Evolutionary conservation across 1,140 invertebrate species (phyloP), one percentile per base, ranked within the genome.

Genomic region (Caenorhabditis latens): DNA sequence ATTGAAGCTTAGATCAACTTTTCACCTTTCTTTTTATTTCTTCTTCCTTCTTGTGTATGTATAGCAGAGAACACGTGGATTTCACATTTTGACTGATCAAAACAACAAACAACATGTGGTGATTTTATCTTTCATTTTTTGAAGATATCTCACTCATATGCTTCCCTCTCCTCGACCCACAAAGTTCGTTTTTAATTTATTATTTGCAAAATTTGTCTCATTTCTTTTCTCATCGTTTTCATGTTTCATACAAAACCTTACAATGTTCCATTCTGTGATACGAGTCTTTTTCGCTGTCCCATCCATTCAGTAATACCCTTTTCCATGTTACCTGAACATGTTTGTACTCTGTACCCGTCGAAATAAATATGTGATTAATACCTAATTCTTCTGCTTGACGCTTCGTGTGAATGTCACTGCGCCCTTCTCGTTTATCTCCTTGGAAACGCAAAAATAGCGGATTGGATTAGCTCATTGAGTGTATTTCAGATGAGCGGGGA

Each of bases 361-460:
- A 79, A 79, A 50, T 48, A 79, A 79, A 79, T 6, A 79, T 79
- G 67, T 79, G 71, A 24, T 50, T 21, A 19, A 32, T 32, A n/a
- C 9, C n/a, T 16, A 32, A 11, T 24, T 50, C 11, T 7, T 24
- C 8, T 50, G 4, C n/a, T 48, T 13, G n/a, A 43, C 65, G 14
- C 42, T 46, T 50, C 21, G 46, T 79, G 71, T 79, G n/a, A 79
- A 79, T 50, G 71, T 48, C 71, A 79, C 46, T 79, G 71, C 71
- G 46, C 46, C n/a, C 11, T 5, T 21, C 21, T n/a, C 71, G 71
- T 79, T 43, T 79, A 79, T 79, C 71, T 79, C 71, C 71, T 79
- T 79, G 71, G 71, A 24, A 79, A 79, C 71, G 40, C 6, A 24
- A 16, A 16, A 53, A 24, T 24, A 11, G 42, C 67, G 24, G 5